Evolutionary conservation across 2,888 invertebrate genomes (phyloP).

Genomic region (Sycophila texana): DNA sequence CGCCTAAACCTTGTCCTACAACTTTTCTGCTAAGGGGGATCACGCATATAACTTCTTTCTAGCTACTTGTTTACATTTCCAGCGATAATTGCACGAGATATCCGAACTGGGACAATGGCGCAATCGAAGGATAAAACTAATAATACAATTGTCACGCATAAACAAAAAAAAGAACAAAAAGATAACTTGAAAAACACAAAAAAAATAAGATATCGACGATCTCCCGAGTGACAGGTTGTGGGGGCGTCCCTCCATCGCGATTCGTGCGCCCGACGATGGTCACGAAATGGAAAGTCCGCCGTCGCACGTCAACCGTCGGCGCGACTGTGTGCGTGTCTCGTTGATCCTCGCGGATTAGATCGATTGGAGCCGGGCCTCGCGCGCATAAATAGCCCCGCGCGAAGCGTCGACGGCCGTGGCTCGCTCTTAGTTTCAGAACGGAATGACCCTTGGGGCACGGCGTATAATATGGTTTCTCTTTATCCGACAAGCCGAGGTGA

Average conservation of each 20-base stretch:
- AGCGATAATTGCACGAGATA: no score
- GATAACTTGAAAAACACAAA: neutral
- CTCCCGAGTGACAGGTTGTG: neutral
- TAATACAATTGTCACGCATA: no score
- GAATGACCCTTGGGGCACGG: neutral
- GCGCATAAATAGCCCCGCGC: neutral
- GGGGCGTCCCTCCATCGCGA: constrained; percentile 8
- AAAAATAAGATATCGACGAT: neutral
- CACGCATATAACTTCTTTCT: no score
- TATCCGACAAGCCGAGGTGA: constrained; percentile 37
- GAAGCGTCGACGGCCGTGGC: neutral
- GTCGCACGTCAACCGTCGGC: neutral
- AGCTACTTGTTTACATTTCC: no score
- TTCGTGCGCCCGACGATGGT: constrained; percentile 2
- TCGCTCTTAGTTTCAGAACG: no score
- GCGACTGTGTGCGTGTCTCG: neutral
- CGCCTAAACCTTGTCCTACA: no score
- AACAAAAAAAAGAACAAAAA: neutral
- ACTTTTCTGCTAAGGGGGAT: no score
- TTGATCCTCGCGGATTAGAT: constrained; percentile 35
- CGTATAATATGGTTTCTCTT: constrained; percentile 48
- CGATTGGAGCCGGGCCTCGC: constrained; percentile 41
- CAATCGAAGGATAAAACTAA: no score
- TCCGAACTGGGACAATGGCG: no score
- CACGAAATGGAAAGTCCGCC: constrained; percentile 20